Base-by-base conservation (phyloP, 2,797 vertebrate genomes). In the Artibeus lituratus region DNA sequence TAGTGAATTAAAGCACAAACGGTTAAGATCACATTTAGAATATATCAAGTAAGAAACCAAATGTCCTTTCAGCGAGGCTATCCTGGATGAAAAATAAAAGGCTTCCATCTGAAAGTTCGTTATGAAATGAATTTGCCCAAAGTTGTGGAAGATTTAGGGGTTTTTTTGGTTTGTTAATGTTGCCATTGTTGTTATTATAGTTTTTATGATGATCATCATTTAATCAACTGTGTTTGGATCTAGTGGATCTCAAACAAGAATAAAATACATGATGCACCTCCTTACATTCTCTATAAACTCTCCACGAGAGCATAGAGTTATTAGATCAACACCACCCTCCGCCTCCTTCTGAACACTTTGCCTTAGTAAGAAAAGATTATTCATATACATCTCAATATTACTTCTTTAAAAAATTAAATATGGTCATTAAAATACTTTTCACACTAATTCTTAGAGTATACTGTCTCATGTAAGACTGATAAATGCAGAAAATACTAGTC, bases 1-100 rank as follows among this genome's bases (percentile, higher is more conserved):
- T 24, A 97, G 93, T 85, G 85, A 95, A 92, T 97, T 92, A 91
- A 88, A 84, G 92, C 57, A 93, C 74, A 95, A 70, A 87, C 3
- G n/a, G 77, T 77, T 70, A 93, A 87, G 76, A 96, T 96, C 89
- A 96, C 32, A 70, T 90, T 95, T 82, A 93, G 78, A 97, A 91
- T 97, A 92, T 24, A 95, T 94, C 83, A 94, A 70, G n/a, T 67
- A 86, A 91, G 70, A 87, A 89, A 83, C 12, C 88, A 42, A 80
- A 88, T 73, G 19, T 67, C 47, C 39, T 93, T 87, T 95, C n/a
- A 85, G n/a, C 18, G 49, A 81, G 44, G 37, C 12, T 94, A 4
- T 39, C 29, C 1, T 47, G 59, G 42, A 78, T 29, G 2, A 55
- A 76, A 88, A 89, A 82, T 82, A 91, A 84, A 87, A 91, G 21